Conservation (phyloP, 2,113 vertebrate species). For the Phrynosoma platyrhinos region DNA sequence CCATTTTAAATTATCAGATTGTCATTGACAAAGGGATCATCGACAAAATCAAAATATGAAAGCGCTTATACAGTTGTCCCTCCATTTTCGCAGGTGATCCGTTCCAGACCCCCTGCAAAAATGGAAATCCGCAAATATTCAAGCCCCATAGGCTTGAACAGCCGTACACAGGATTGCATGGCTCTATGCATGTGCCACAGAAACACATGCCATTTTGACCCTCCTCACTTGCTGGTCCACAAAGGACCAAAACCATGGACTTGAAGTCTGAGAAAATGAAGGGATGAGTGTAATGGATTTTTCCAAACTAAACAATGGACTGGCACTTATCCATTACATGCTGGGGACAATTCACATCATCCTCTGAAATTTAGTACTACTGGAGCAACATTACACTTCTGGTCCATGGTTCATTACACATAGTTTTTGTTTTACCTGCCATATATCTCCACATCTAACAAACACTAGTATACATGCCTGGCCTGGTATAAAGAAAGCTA, state of each 20-base stretch:
- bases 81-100: no score
- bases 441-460: slow-evolving; percentile 16
- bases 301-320: not conserved
- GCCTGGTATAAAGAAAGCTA: slow-evolving; percentile 1
- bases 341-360: not conserved
- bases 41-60: not conserved
- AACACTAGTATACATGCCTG: not conserved
- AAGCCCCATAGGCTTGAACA: no score
- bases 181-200: no score
- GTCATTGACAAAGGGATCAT: not conserved
- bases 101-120: no score
- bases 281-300: not conserved
- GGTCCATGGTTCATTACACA: not conserved
- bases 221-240: no score
- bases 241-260: no score
- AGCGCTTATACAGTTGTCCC: not conserved
- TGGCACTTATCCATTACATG: not conserved
- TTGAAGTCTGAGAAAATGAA: no score
- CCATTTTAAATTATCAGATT: not conserved
- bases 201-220: no score
- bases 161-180: no score
- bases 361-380: not conserved
- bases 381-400: not conserved
- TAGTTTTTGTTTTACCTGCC: not conserved
- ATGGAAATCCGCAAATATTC: no score